phyloP scores from a whole-genome alignment of 2,797 vertebrate species.

The Mormyrus hasselquistii region DNA sequence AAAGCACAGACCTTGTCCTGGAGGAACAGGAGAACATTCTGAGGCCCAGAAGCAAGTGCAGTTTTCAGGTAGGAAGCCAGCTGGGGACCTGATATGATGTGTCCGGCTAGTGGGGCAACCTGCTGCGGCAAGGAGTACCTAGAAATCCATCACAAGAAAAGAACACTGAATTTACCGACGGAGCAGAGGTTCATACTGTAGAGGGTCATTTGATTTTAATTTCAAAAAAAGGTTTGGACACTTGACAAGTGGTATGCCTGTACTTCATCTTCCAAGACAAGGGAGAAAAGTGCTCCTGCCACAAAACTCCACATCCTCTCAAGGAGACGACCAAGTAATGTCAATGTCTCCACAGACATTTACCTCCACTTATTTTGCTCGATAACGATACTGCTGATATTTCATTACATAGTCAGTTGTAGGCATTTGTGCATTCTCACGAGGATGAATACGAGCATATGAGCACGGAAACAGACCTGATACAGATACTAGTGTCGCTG shows the following conservation, averaged over 20 bases:
- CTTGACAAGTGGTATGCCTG: not conserved
- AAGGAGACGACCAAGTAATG: not conserved
- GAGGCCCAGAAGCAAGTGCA: slow-evolving; percentile 58
- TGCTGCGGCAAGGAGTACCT: slow-evolving; percentile 54
- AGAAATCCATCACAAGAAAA: not conserved
- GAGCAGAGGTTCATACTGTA: not conserved
- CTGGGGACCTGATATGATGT: slow-evolving; percentile 64
- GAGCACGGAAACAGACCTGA: not conserved
- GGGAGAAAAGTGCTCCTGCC: not conserved
- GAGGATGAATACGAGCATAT: not conserved
- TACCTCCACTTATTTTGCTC: not conserved
- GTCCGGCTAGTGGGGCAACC: slow-evolving; percentile 61
- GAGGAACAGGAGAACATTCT: slow-evolving; percentile 75
- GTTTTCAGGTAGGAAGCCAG: slow-evolving; percentile 61
- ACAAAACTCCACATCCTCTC: not conserved
- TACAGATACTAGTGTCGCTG: not conserved
- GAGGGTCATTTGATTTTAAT: not conserved
- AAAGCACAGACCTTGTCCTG: slow-evolving; percentile 71
- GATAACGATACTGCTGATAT: not conserved
- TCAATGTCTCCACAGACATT: not conserved
- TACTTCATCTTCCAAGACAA: not conserved
- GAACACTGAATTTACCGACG: not conserved
- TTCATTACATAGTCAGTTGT: not conserved
- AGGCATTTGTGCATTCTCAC: not conserved
- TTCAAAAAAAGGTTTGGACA: not conserved